Evolutionary conservation across 2,888 invertebrate genomes (phyloP), one percentile per base, ranked within the genome.

Genomic region (Oxytorus armatus): DNA sequence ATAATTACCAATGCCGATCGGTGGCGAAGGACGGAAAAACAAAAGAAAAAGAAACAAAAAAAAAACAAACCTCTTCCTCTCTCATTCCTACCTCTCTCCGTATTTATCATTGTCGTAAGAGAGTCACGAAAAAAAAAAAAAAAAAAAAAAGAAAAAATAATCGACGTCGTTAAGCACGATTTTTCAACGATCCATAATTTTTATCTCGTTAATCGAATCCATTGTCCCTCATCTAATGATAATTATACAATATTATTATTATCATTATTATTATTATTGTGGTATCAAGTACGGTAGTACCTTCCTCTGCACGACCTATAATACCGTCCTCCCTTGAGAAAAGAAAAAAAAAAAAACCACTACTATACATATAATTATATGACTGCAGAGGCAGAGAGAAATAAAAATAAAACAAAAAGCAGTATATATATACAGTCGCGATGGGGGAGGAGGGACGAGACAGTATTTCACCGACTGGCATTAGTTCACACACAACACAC

Each of bases 381-480:
- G 11, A 23, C 14, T n/a, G 23, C 21, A n/a, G 18, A 23, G 33
- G 11, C 23, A 1, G 25, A 33, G 53, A 39, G 33, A 53, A 33
- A n/a, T n/a, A 68, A n/a, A 53, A 53, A 53, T 14, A 8, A 51
- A 44, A 55, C 18, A 39, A 42, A 84, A 81, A 85, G 82, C 84
- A 84, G 84, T 86, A 85, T 77, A 82, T 81, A 83, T 80, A 84
- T 81, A 82, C 78, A 77, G 63, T 69, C 65, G 61, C 75, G 70
- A 68, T 72, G 68, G 76, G 25, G 73, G 63, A 55, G 73, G n/a
- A n/a, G 73, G 73, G 36, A 73, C 66, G 86, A 85, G 86, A 88
- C 88, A 89, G 89, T 90, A 90, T 90, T 91, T 86, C 87, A 88
- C 86, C 86, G 88, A 89, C 88, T 90, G 90, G 89, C 88, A 89